Conservation (phyloP, 2,113 vertebrate genomes). For the Uria aalge region DNA sequence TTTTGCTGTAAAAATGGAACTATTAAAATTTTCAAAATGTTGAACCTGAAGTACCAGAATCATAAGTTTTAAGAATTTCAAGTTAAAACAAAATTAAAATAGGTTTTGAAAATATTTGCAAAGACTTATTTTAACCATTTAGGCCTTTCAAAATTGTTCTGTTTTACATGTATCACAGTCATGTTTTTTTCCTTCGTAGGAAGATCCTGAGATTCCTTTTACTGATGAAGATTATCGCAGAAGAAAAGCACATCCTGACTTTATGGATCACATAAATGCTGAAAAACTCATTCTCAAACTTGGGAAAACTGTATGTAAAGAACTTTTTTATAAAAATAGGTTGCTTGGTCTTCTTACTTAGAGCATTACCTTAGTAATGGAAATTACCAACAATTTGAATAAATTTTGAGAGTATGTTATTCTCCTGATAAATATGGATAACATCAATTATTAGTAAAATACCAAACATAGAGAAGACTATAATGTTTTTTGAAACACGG, state of each 20-base stretch:
- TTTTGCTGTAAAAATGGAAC: background rate
- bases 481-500: background rate
- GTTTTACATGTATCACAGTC: background rate
- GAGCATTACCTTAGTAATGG: background rate
- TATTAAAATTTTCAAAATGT: background rate
- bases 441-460: background rate
- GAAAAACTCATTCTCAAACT: slow-evolving; percentile 87
- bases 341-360: background rate
- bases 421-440: background rate
- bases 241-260: slow-evolving; percentile 85
- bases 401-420: background rate
- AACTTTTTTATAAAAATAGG: background rate
- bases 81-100: background rate
- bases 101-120: background rate
- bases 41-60: background rate
- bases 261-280: slow-evolving; percentile 79
- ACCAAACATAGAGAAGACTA: background rate
- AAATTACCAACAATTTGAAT: background rate
- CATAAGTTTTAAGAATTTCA: background rate
- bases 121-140: background rate
- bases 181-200: slow-evolving; percentile 64
- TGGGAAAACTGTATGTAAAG: slow-evolving; percentile 84
- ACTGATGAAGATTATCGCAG: slow-evolving; percentile 85
- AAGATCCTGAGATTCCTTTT: slow-evolving; percentile 79
- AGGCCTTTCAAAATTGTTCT: background rate